These are phyloP conservation scores for Microtus oregoni DNA, from an alignment of 2,113 vertebrate genomes.

Conservation along the genomic window DNA sequence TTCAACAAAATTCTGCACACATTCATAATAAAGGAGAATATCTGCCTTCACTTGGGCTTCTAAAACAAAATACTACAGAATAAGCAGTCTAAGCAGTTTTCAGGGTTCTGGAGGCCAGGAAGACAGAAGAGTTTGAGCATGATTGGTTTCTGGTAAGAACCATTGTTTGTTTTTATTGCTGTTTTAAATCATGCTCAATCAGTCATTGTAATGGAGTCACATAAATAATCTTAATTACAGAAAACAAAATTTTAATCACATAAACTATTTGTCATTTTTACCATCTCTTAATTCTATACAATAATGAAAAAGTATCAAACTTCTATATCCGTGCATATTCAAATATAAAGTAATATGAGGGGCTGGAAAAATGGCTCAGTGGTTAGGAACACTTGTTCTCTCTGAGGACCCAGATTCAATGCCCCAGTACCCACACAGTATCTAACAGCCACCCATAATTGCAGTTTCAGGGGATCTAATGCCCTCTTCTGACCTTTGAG, in stretches of 20 bases:
- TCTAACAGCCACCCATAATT: background rate
- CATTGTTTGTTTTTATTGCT: background rate
- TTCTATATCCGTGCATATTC: background rate
- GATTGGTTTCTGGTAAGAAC: background rate
- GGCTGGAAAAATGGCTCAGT: background rate
- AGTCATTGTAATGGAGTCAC: background rate
- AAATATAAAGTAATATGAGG: background rate
- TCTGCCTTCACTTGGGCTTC: background rate
- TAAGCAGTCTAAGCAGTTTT: background rate
- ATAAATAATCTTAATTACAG: background rate
- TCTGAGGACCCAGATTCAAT: background rate
- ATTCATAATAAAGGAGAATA: background rate
- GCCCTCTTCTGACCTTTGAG: background rate
- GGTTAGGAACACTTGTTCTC: background rate
- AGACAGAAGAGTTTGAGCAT: background rate
- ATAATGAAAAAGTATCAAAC: background rate
- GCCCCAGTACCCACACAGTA: background rate
- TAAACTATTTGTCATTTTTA: background rate
- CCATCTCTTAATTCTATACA: background rate
- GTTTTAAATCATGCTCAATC: background rate
- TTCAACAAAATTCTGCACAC: background rate
- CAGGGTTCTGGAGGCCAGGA: background rate
- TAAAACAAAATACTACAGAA: background rate
- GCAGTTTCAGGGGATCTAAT: background rate
- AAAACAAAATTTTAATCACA: background rate